phyloP scores from a whole-genome alignment of 2,797 vertebrate species.

The Galagoides demidoff region DNA sequence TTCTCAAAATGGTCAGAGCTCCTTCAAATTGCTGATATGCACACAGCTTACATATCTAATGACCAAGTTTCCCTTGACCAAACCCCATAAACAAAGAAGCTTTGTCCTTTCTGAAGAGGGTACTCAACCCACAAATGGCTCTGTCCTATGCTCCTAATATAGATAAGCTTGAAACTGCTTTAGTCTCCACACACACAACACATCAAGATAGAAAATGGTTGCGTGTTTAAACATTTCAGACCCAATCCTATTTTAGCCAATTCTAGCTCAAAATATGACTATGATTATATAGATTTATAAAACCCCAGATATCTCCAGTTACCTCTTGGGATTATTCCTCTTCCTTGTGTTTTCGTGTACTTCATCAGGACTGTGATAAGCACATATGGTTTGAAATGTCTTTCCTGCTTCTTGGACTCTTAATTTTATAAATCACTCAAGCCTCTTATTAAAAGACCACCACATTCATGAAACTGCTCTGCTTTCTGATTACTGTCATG shows the following conservation, averaged over 20 bases:
- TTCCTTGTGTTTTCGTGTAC: neutral
- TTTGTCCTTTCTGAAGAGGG: constrained; percentile 57
- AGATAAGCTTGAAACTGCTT: constrained; percentile 61
- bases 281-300: constrained; percentile 64
- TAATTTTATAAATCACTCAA: constrained; percentile 40
- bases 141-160: constrained; percentile 1
- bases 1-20: constrained; percentile 55
- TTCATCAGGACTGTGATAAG: constrained; percentile 54
- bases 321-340: constrained; percentile 55
- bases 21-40: constrained; percentile 58
- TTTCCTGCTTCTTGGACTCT: constrained; percentile 42
- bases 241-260: constrained; percentile 30
- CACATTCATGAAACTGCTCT: neutral
- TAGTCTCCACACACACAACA: constrained; percentile 41
- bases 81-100: constrained; percentile 49
- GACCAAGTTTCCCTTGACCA: constrained; percentile 27
- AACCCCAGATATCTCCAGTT: constrained; percentile 67
- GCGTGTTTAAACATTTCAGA: constrained; percentile 55
- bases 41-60: constrained; percentile 45
- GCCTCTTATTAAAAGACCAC: constrained; percentile 47
- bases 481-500: neutral
- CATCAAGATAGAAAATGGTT: constrained; percentile 53
- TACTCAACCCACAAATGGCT: constrained; percentile 56
- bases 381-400: constrained; percentile 28
- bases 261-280: constrained; percentile 64